Conservation (phyloP, 1,140 invertebrate species). For the Drosophila kepulauana region DNA sequence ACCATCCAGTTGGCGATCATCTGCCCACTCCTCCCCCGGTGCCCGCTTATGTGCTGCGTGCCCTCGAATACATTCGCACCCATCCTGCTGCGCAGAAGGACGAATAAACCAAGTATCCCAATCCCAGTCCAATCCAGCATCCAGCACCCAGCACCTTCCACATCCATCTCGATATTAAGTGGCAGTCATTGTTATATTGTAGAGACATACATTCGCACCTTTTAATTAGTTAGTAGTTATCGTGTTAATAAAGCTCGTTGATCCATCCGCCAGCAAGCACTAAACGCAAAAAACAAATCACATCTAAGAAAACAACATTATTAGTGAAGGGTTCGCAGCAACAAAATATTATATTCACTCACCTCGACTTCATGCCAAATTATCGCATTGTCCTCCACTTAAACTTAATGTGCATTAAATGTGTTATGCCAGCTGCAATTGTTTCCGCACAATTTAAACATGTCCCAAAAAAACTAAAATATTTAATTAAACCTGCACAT, state of each 20-base stretch:
- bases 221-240: constrained; percentile 67
- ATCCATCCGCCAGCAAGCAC: constrained; percentile 29
- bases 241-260: constrained; percentile 70
- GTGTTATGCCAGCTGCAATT: neutral
- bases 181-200: constrained; percentile 75
- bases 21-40: constrained; percentile 86
- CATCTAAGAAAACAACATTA: neutral
- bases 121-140: constrained; percentile 30
- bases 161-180: constrained; percentile 18
- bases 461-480: too few species aligned
- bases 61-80: constrained; percentile 86
- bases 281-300: constrained; percentile 8
- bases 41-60: constrained; percentile 76
- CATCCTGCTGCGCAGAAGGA: constrained; percentile 82
- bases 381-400: neutral
- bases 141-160: neutral
- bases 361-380: neutral
- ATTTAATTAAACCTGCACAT: too few species aligned
- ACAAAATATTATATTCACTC: neutral
- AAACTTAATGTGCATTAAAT: neutral
- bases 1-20: constrained; percentile 86
- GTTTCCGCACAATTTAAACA: neutral
- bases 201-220: constrained; percentile 61
- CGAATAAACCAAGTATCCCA: constrained; percentile 43
- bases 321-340: neutral